phyloP scores from a whole-genome alignment of 2,113 vertebrate species.

The Tetrax tetrax region DNA sequence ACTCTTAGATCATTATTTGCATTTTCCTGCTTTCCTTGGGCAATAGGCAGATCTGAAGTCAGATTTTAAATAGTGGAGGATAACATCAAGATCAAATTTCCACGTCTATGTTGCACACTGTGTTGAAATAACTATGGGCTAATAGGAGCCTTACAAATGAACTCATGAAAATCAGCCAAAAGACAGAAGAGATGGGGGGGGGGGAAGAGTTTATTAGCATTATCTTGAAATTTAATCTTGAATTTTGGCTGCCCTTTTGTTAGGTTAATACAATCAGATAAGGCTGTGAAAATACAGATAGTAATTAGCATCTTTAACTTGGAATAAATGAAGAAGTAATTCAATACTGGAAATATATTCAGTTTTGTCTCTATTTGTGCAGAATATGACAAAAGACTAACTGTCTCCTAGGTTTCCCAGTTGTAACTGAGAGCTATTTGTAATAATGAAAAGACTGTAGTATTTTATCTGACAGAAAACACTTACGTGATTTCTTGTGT shows the following conservation, averaged over 20 bases:
- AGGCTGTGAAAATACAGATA: conserved; percentile 44
- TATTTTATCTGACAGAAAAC: neutral
- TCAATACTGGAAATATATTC: neutral
- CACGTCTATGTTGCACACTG: neutral
- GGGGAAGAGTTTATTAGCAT: neutral
- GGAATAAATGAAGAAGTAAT: conserved; percentile 33
- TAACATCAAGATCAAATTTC: conserved; percentile 27
- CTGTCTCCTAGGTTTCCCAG: neutral
- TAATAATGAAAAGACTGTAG: neutral
- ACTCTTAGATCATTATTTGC: neutral
- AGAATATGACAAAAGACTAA: conserved; percentile 12
- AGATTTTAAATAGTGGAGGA: neutral
- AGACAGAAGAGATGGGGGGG: neutral
- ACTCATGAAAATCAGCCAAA: conserved; percentile 15
- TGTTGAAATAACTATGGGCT: conserved; percentile 2
- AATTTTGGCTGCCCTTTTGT: conserved; percentile 49
- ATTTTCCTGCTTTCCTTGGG: neutral
- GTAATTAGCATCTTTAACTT: conserved; percentile 50
- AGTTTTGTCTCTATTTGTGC: neutral
- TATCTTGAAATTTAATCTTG: conserved; percentile 46
- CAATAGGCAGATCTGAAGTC: conserved; percentile 4
- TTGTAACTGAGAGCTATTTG: neutral
- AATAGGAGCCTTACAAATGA: neutral
- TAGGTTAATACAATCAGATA: conserved; percentile 51
- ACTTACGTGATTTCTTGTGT: neutral